These are phyloP conservation scores for Hydrochoerus hydrochaeris DNA, from an alignment of 2,113 vertebrate species.

Conservation along the genomic window DNA sequence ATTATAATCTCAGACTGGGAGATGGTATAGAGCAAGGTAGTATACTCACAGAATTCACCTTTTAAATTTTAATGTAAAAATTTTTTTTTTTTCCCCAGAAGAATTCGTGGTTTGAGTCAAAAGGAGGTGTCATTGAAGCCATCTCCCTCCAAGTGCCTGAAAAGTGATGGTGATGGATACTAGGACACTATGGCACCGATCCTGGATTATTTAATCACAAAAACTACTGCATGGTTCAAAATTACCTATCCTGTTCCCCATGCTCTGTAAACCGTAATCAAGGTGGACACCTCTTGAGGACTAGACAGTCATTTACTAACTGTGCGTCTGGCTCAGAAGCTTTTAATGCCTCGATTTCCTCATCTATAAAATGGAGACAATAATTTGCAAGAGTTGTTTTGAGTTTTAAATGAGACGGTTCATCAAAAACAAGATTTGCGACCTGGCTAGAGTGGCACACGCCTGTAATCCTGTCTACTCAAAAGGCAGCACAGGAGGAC, in stretches of 20 bases:
- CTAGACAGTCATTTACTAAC: neutral
- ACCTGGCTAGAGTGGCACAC: neutral
- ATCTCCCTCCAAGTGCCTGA: neutral
- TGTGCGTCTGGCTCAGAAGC: neutral
- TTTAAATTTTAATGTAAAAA: constrained; percentile 4
- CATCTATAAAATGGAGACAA: constrained; percentile 1
- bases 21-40: neutral
- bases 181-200: neutral
- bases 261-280: neutral
- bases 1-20: neutral
- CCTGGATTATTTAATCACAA: neutral
- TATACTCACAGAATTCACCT: neutral
- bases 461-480: neutral
- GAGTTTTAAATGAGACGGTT: neutral
- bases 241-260: neutral
- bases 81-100: neutral
- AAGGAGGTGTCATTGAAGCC: neutral
- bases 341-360: neutral
- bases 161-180: neutral
- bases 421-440: neutral
- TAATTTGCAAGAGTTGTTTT: neutral
- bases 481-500: neutral
- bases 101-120: neutral
- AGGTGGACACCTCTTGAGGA: neutral
- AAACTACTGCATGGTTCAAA: neutral